Evolutionary conservation across 2,113 vertebrate species (phyloP), one percentile per base, ranked within the genome.

Genomic region (Elachura formosa): DNA sequence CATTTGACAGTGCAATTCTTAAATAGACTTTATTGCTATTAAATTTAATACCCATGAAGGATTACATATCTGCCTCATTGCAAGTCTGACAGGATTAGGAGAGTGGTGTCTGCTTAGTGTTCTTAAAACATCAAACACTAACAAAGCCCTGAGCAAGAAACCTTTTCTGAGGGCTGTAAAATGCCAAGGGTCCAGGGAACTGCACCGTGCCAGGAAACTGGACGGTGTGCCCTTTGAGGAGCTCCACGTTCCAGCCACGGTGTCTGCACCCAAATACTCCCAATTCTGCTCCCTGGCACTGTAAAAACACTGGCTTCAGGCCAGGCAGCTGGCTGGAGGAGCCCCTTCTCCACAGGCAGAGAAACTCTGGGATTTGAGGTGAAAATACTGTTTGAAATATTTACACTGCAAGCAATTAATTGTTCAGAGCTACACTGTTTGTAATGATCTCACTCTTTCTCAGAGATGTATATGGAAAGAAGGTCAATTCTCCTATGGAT

Each of bases 41-140:
- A 62, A 84, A 72, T 89, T 20, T 94, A 95, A 95, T 87, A 64
- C 71, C 74, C 28, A 0, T 89, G 94, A 93, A 94, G 84, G 93
- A 97, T 96, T 95, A 97, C 95, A 77, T 62, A 91, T 89, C 94
- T 94, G 74, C 84, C 92, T 69, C 84, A 54, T 79, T 91, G 84
- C 58, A 52, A 77, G 68, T 51, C 89, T 95, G 93, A 84, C 87
- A 94, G 89, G 93, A 91, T 97, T 93, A 95, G 74, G 41, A 79
- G 36, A 63, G 40, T 21, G 40, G 80, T 58, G 81, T 93, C 91
- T 95, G 91, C 89, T 93, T 82, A 76, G 84, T 71, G 93, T 78
- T 87, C 94, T 73, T 79, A 72, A 87, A 95, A 76, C 72, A 72
- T 91, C 84, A 92, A 87, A 87, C 41, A 40, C 24, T 73, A 91